Conservation (phyloP, 2,113 vertebrate species). For the Meleagris gallopavo region DNA sequence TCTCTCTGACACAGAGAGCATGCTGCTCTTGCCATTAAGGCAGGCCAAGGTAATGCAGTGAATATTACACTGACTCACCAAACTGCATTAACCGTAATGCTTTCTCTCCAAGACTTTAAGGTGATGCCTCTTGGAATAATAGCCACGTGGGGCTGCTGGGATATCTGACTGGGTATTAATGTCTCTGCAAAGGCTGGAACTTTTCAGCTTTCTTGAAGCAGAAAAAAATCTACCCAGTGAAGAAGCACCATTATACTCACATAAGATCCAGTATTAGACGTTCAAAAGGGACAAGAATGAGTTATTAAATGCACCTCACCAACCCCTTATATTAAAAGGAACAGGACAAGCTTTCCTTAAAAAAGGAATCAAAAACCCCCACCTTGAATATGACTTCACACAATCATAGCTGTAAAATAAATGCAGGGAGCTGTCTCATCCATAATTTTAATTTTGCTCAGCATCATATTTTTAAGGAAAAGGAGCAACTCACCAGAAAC, state of each 20-base stretch:
- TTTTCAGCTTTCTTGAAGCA: background rate
- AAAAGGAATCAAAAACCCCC: background rate
- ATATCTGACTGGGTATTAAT: background rate
- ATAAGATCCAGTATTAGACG: background rate
- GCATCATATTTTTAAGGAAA: background rate
- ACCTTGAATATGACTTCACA: background rate
- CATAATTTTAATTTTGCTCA: background rate
- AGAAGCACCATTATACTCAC: background rate
- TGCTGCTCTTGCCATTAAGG: constrained; percentile 49
- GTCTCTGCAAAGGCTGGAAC: background rate
- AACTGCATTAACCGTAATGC: background rate
- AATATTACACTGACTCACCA: constrained; percentile 28
- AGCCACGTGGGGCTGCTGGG: background rate
- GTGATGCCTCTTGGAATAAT: constrained; percentile 27
- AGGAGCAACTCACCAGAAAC: background rate
- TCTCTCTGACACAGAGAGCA: constrained; percentile 40
- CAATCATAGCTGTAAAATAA: background rate
- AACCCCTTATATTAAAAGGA: background rate
- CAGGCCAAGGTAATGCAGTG: constrained; percentile 21
- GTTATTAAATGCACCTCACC: background rate
- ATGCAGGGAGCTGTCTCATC: background rate
- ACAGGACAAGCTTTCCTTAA: background rate
- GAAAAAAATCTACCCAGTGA: background rate
- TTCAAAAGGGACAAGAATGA: background rate
- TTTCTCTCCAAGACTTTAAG: background rate